Evolutionary conservation across 2,113 vertebrate genomes (phyloP).

Genomic region (Notiomystis cincta): DNA sequence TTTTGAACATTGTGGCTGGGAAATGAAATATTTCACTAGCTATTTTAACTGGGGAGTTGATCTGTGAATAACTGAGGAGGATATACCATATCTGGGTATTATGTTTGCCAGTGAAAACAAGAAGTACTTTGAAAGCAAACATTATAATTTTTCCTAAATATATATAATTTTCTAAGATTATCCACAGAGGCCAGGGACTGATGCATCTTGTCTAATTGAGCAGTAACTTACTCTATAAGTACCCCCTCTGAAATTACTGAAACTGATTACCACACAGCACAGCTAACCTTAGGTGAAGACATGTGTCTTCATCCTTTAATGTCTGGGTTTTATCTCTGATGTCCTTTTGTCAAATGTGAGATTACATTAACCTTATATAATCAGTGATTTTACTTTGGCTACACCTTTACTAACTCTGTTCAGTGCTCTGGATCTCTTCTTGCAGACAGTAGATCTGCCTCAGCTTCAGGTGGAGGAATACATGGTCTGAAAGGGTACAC

Average conservation of each 20-base stretch:
- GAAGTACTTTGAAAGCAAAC: not conserved
- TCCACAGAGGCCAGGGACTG: not conserved
- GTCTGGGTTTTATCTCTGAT: not conserved
- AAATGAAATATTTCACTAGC: conserved; percentile 24
- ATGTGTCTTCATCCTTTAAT: not conserved
- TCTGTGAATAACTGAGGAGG: not conserved
- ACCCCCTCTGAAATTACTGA: not conserved
- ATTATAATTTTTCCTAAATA: conserved; percentile 28
- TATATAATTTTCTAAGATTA: conserved; percentile 37
- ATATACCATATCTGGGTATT: not conserved
- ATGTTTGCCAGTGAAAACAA: not conserved
- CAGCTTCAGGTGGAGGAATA: not conserved
- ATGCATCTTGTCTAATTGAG: not conserved
- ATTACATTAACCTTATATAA: not conserved
- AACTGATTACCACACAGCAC: not conserved
- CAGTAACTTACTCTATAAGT: not conserved
- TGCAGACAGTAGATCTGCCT: not conserved
- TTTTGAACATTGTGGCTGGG: not conserved
- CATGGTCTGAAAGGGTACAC: not conserved
- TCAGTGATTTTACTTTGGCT: not conserved
- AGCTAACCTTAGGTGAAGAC: not conserved
- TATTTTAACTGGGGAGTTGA: not conserved
- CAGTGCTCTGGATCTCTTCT: not conserved
- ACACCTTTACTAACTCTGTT: not conserved
- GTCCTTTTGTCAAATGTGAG: not conserved